phyloP scores from a whole-genome alignment of 1,140 invertebrate genomes.

The Drusus annulatus region DNA sequence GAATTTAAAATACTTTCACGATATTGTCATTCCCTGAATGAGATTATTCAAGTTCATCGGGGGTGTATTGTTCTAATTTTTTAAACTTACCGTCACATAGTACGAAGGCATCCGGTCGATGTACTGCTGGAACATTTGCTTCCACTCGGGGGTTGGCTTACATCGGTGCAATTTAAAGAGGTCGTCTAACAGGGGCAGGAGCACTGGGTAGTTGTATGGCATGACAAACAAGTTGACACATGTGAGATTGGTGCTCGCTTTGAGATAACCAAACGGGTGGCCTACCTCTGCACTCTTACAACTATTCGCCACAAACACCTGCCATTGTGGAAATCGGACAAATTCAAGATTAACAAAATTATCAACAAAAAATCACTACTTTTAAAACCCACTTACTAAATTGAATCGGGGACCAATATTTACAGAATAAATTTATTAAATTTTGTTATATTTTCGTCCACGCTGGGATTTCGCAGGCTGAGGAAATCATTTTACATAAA shows the following conservation, averaged over 20 bases:
- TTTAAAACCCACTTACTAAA: too few relatives aligned
- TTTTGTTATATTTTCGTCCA: too few relatives aligned
- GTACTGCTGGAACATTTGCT: constrained; percentile 93
- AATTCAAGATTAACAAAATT: background rate
- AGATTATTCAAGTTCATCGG: too few relatives aligned
- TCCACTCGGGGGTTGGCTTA: constrained; percentile 93
- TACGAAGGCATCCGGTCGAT: constrained; percentile 96
- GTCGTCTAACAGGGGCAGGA: constrained; percentile 94
- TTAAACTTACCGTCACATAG: constrained; percentile 91
- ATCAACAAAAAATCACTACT: background rate
- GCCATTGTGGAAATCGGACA: constrained; percentile 60
- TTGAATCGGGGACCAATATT: too few relatives aligned
- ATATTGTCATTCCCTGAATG: too few relatives aligned
- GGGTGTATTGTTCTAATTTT: too few relatives aligned
- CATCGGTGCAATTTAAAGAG: constrained; percentile 91
- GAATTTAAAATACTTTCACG: too few relatives aligned
- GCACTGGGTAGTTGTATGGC: constrained; percentile 98
- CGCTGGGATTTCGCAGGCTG: too few relatives aligned
- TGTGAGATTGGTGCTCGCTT: constrained; percentile 93
- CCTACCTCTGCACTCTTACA: constrained; percentile 90
- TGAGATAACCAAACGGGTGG: constrained; percentile 98
- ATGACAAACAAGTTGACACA: constrained; percentile 98
- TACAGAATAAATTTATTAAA: too few relatives aligned
- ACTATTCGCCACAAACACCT: constrained; percentile 94
- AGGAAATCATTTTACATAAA: too few relatives aligned